A percentile compares a stretch with the other conserved stretches of the same genome.
Conservation (phyloP, 1,140 invertebrate species). For the Pteromalus puparum region DNA sequence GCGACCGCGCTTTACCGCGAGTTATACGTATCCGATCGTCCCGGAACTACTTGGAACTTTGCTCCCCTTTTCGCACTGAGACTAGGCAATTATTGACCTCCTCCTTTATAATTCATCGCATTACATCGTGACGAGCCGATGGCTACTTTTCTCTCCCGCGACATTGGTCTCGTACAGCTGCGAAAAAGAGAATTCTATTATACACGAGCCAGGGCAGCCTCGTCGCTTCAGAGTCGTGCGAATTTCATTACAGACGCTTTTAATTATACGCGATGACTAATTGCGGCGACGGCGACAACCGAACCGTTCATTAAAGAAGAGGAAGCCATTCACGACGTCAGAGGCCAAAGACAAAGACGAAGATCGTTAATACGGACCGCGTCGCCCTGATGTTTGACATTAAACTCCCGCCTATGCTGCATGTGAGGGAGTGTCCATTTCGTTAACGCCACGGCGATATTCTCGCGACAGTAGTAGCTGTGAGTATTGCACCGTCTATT, state of each 20-base stretch:
- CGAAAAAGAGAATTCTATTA: no score
- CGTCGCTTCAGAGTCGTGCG: no score
- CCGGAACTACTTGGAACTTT: neutral
- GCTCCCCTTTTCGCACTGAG: neutral
- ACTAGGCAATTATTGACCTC: neutral
- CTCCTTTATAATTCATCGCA: slow-evolving; percentile 2
- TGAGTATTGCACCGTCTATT: no score
- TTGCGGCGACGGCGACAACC: neutral
- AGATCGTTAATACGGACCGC: no score
- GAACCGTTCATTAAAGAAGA: slow-evolving; percentile 25
- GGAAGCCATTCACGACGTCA: no score
- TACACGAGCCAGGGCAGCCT: no score
- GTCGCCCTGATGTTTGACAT: neutral
- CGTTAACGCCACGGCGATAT: neutral
- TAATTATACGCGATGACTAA: neutral
- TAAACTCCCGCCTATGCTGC: neutral
- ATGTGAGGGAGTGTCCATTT: neutral
- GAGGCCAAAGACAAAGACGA: neutral
- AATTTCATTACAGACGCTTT: no score
- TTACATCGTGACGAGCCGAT: neutral
- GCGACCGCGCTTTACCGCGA: no score
- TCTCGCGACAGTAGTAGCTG: neutral
- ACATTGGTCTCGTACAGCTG: no score
- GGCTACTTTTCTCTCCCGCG: no score
- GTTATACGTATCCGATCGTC: slow-evolving; percentile 19